A percentile compares a stretch with the other conserved stretches of the same genome.
Evolutionary conservation across 2,113 vertebrate species (phyloP).

Genomic region (Lepus americanus): DNA sequence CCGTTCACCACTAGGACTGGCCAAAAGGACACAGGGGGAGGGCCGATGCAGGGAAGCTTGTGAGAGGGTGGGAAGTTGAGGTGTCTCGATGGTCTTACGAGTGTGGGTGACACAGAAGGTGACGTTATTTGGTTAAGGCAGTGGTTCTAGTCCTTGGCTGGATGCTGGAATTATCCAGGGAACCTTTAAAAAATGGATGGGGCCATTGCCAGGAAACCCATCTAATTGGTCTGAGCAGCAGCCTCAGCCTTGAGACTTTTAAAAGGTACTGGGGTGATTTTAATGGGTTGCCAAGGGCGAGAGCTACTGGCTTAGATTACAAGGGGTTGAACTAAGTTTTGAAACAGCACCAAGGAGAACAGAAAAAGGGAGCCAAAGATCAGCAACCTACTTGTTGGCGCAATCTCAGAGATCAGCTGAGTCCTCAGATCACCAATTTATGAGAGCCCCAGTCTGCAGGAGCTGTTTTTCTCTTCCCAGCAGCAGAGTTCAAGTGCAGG

Average conservation of each 20-base stretch:
- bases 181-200: constrained; percentile 8
- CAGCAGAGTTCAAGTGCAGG: background rate
- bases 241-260: background rate
- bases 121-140: background rate
- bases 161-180: background rate
- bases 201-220: background rate
- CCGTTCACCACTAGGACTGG: background rate
- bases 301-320: background rate
- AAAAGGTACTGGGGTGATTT: background rate
- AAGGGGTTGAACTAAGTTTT: background rate
- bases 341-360: background rate
- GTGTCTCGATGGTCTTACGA: background rate
- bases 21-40: background rate
- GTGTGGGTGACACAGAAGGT: background rate
- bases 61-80: background rate
- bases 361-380: background rate
- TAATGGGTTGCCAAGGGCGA: background rate
- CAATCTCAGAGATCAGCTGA: background rate
- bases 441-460: background rate
- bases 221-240: background rate
- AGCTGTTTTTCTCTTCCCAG: background rate
- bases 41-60: background rate
- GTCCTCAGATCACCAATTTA: background rate
- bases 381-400: background rate
- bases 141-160: background rate